phyloP scores from a whole-genome alignment of 2,797 vertebrate species.

The Chiloscyllium punctatum region DNA sequence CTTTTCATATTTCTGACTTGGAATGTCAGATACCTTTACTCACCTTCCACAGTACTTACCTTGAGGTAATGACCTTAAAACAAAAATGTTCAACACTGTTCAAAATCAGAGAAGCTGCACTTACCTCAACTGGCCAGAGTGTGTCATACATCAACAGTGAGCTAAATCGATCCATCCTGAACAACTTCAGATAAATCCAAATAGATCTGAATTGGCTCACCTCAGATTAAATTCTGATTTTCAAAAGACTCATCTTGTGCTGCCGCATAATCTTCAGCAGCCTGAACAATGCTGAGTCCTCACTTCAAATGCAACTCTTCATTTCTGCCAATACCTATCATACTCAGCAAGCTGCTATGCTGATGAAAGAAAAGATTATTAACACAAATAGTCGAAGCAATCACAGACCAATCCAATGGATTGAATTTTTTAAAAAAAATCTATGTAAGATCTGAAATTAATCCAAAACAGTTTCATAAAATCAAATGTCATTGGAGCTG shows the following conservation, averaged over 20 bases:
- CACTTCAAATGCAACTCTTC: conserved; percentile 15
- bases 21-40: not conserved
- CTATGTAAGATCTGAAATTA: not conserved
- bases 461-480: not conserved
- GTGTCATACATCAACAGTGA: conserved; percentile 13
- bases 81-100: not conserved
- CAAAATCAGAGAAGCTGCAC: conserved; percentile 25
- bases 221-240: conserved; percentile 31
- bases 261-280: conserved; percentile 28
- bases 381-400: not conserved
- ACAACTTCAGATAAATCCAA: conserved; percentile 33
- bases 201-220: conserved; percentile 26
- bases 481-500: not conserved
- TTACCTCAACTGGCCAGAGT: conserved; percentile 22
- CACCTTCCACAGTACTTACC: not conserved
- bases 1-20: not conserved
- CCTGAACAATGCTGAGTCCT: not conserved
- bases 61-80: not conserved
- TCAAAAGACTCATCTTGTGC: not conserved
- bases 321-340: not conserved
- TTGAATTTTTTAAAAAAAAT: not conserved
- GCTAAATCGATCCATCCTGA: not conserved
- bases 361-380: not conserved
- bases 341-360: not conserved
- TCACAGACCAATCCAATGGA: not conserved